A percentile compares a stretch with the other conserved stretches of the same genome.
Conservation (phyloP, 1,140 invertebrate species). For the Condylostylus longicornis region DNA sequence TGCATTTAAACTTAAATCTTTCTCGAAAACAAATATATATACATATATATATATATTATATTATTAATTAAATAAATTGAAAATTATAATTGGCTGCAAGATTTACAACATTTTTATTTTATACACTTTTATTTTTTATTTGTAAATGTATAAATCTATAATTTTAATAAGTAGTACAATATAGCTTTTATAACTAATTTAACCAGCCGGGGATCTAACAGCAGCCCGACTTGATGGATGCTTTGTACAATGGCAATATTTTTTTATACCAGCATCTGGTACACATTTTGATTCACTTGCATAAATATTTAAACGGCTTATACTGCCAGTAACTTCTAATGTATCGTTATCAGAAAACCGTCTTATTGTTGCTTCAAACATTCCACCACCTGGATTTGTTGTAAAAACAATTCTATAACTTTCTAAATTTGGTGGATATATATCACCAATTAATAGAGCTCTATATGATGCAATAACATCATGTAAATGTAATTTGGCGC, state of each 20-base stretch:
- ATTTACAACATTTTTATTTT: too few species aligned
- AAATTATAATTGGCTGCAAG: too few species aligned
- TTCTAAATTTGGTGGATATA: slow-evolving; percentile 6
- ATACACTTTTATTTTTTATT: too few species aligned
- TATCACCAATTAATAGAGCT: slow-evolving; percentile 9
- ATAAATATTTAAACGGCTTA: slow-evolving; percentile 48
- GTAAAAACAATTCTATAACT: slow-evolving; percentile 33
- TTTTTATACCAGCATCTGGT: slow-evolving; percentile 35
- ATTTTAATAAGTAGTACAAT: too few species aligned
- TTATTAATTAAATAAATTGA: too few species aligned
- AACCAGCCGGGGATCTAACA: too few species aligned
- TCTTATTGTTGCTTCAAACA: slow-evolving; percentile 43
- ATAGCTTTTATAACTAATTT: too few species aligned
- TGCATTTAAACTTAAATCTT: too few species aligned
- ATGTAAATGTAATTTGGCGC: slow-evolving; percentile 10
- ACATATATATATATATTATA: too few species aligned
- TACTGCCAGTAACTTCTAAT: slow-evolving; percentile 26
- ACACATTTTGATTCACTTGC: slow-evolving; percentile 37
- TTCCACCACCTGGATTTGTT: slow-evolving; percentile 37
- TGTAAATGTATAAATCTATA: too few species aligned
- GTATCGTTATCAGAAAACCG: slow-evolving; percentile 21
- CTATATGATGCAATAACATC: slow-evolving; percentile 15
- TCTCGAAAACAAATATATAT: too few species aligned
- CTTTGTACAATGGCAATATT: slow-evolving; percentile 37
- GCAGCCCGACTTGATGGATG: not conserved